A percentile compares a stretch with the other conserved stretches of the same genome.
These are phyloP conservation scores for Lonchura striata DNA, from an alignment of 2,113 vertebrate species.

Conservation along the genomic window DNA sequence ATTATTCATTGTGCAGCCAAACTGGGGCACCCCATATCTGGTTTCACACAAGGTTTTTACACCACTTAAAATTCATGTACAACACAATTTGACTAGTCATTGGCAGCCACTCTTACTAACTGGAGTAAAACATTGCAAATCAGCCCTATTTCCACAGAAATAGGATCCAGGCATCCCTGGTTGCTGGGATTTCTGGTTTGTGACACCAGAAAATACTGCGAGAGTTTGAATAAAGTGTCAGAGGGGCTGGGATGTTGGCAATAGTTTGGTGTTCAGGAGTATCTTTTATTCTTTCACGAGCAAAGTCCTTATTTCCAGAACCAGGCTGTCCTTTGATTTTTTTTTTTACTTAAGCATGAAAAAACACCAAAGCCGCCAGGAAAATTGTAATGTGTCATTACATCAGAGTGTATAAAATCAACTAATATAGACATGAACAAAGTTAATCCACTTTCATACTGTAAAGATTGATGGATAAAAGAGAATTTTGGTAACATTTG, in stretches of 20 bases:
- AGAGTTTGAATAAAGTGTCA: neutral
- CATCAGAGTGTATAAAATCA: neutral
- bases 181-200: neutral
- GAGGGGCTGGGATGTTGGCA: neutral
- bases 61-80: neutral
- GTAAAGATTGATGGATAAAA: neutral
- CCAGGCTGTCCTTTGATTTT: neutral
- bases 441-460: neutral
- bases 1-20: neutral
- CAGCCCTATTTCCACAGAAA: neutral
- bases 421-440: neutral
- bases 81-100: neutral
- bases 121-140: neutral
- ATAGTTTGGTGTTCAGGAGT: neutral
- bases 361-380: neutral
- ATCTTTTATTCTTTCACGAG: neutral
- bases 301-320: neutral
- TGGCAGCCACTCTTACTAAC: neutral
- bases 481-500: neutral
- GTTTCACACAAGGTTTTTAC: neutral
- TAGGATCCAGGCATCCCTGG: neutral
- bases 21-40: neutral
- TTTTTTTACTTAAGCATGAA: neutral
- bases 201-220: neutral
- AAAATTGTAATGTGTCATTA: neutral